Percentiles rank a stretch among this genome's conserved stretches.
Evolutionary conservation across 2,888 invertebrate species (phyloP).

Genomic region (Meloe dianella): DNA sequence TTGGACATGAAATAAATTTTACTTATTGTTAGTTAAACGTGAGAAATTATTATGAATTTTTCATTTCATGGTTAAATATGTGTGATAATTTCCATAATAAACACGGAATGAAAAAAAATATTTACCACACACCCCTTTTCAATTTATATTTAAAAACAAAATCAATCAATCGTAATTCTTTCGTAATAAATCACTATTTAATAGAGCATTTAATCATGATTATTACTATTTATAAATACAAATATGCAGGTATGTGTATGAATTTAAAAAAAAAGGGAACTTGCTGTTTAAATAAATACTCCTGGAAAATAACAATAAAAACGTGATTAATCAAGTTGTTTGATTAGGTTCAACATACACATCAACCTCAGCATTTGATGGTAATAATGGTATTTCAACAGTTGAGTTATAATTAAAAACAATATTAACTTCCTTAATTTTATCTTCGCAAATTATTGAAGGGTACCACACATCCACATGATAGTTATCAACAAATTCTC

Average conservation of each 20-base stretch:
- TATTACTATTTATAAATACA: background rate
- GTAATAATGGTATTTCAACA: slow-evolving; percentile 43
- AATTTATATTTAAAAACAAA: background rate
- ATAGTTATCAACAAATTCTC: slow-evolving; percentile 43
- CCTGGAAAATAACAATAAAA: background rate
- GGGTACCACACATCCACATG: slow-evolving; percentile 45
- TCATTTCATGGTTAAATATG: background rate
- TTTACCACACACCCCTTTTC: background rate
- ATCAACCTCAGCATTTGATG: slow-evolving; percentile 28
- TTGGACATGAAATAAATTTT: slow-evolving; percentile 1
- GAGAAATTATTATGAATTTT: background rate
- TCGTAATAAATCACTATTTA: background rate
- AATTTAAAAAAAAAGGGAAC: too few relatives aligned
- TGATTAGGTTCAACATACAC: slow-evolving; percentile 24
- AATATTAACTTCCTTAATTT: slow-evolving; percentile 39
- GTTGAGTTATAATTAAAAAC: slow-evolving; percentile 46
- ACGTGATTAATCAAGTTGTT: background rate
- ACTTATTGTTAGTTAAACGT: background rate
- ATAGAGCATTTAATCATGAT: background rate
- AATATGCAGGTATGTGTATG: slow-evolving; percentile 2
- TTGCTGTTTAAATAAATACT: background rate
- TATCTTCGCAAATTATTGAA: slow-evolving; percentile 45
- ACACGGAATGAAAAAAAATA: background rate
- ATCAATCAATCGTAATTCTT: background rate
- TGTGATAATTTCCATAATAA: background rate